These are phyloP conservation scores for Bryconaethiops microstoma DNA, from an alignment of 2,797 vertebrate species.

Conservation along the genomic window DNA sequence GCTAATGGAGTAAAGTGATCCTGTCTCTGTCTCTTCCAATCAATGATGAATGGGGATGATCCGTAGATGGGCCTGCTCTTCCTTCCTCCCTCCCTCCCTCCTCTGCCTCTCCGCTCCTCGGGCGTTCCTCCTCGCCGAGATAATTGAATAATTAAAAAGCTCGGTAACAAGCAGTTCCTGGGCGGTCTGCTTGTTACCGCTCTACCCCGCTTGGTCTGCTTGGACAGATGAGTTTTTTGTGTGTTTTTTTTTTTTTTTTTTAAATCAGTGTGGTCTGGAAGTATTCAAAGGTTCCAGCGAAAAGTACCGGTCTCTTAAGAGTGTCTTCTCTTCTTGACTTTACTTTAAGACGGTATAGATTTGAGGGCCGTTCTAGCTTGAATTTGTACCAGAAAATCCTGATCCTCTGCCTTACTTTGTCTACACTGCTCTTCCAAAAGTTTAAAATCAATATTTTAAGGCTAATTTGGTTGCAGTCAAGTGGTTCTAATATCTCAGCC, in stretches of 20 bases:
- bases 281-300: background rate
- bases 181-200: slow-evolving; percentile 59
- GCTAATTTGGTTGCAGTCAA: no score
- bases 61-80: slow-evolving; percentile 62
- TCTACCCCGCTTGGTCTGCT: slow-evolving; percentile 1
- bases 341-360: background rate
- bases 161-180: slow-evolving; percentile 69
- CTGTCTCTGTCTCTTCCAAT: slow-evolving; percentile 64
- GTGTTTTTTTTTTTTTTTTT: no score
- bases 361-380: background rate
- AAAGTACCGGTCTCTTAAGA: background rate
- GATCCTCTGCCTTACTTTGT: background rate
- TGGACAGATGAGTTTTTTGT: slow-evolving; percentile 2
- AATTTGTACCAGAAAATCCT: background rate
- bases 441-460: no score
- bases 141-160: slow-evolving; percentile 69
- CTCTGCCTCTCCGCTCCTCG: slow-evolving; percentile 55
- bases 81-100: slow-evolving; percentile 36
- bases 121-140: slow-evolving; percentile 5
- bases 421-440: background rate
- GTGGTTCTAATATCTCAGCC: no score
- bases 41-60: slow-evolving; percentile 71
- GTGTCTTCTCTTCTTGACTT: background rate
- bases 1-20: slow-evolving; percentile 60
- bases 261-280: slow-evolving; percentile 19